Conservation (phyloP, 2,113 vertebrate species). For the Hemicordylus capensis region DNA sequence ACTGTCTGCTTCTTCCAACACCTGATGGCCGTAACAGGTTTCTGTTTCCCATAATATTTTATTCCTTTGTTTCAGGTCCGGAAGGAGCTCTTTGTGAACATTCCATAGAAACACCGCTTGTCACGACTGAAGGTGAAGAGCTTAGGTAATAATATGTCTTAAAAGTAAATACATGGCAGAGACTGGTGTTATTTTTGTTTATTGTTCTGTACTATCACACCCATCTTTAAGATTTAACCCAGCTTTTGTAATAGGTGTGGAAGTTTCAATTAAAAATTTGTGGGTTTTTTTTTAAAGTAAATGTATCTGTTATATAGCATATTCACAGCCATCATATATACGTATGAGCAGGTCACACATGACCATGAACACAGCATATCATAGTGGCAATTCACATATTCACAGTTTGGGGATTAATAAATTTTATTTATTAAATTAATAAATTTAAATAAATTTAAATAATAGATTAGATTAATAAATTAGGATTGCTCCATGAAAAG, state of each 20-base stretch:
- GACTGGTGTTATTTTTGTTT: no score
- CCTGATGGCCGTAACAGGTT: neutral
- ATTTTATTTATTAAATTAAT: neutral
- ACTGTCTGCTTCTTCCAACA: neutral
- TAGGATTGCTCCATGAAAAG: neutral
- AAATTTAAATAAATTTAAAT: no score
- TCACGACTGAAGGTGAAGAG: constrained; percentile 85
- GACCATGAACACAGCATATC: neutral
- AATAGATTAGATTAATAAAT: neutral
- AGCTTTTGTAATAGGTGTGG: no score
- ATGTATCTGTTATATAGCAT: neutral
- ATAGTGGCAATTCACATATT: neutral
- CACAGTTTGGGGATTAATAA: neutral
- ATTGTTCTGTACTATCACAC: no score
- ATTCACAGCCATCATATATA: neutral
- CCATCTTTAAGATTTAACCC: no score
- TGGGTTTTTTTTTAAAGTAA: no score
- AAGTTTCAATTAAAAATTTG: no score
- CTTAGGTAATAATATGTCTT: constrained; percentile 81
- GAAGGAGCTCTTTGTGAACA: constrained; percentile 96
- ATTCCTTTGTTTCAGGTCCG: constrained; percentile 77
- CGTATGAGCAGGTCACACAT: neutral
- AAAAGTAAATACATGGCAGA: no score
- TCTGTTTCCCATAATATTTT: neutral
- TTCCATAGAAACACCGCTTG: constrained; percentile 90